phyloP scores from a whole-genome alignment of 1,140 invertebrate genomes.

The Capitella teleta region DNA sequence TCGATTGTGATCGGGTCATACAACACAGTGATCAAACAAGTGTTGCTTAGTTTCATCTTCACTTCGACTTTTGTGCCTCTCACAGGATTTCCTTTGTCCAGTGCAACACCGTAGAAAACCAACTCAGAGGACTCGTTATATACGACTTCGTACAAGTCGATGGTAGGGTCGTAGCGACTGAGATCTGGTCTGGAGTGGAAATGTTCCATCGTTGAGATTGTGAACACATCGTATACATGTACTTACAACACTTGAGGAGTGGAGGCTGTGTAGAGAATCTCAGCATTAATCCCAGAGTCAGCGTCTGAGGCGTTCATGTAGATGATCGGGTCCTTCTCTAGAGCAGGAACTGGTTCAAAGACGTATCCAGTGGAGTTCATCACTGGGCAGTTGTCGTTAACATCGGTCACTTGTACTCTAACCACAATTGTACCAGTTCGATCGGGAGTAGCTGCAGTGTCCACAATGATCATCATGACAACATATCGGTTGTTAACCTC shows the following conservation, averaged over 20 bases:
- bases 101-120: conserved; percentile 14
- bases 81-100: conserved; percentile 16
- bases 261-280: conserved; percentile 13
- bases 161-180: conserved; percentile 12
- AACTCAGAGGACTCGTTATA: conserved; percentile 15
- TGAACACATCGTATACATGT: background rate
- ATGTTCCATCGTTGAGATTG: background rate
- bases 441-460: conserved; percentile 14
- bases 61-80: conserved; percentile 15
- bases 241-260: conserved; percentile 15
- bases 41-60: conserved; percentile 15
- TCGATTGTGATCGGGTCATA: conserved; percentile 15
- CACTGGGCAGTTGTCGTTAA: conserved; percentile 23
- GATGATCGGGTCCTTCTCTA: conserved; percentile 13
- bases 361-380: conserved; percentile 12
- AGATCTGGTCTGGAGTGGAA: conserved; percentile 5
- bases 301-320: conserved; percentile 15
- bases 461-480: conserved; percentile 15
- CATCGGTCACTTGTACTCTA: conserved; percentile 16
- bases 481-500: conserved; percentile 14
- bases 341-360: conserved; percentile 14
- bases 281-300: conserved; percentile 16
- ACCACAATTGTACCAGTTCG: conserved; percentile 17
- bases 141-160: conserved; percentile 15
- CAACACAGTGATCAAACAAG: conserved; percentile 17